phyloP scores from a whole-genome alignment of 2,113 vertebrate species.

The Eolophus roseicapilla region DNA sequence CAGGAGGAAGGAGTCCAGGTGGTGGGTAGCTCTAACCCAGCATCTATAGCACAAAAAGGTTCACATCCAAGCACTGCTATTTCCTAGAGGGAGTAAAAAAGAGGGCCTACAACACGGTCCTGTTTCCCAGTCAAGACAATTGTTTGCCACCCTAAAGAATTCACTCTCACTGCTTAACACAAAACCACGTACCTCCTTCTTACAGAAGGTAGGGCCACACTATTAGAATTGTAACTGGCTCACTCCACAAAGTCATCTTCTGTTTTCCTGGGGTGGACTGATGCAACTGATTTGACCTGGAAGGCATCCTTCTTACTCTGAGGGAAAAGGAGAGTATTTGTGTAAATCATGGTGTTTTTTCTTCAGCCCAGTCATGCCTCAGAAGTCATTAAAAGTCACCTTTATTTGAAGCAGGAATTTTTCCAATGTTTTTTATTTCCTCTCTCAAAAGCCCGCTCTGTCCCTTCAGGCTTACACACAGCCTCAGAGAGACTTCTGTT shows the following conservation, averaged over 20 bases:
- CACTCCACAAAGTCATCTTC: not conserved
- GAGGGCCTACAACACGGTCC: not conserved
- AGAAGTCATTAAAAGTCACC: not conserved
- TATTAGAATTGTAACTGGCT: not conserved
- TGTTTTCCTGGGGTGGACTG: not conserved
- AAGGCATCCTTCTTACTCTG: not conserved
- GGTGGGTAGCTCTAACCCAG: not conserved
- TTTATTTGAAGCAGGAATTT: constrained; percentile 23
- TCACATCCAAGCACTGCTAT: not conserved
- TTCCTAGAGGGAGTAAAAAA: not conserved
- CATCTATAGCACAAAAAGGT: not conserved
- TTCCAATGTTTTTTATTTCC: not conserved
- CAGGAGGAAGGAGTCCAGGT: not conserved
- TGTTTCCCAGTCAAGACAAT: too few relatives aligned
- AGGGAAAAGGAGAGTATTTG: not conserved
- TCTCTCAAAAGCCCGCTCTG: not conserved
- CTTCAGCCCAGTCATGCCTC: not conserved
- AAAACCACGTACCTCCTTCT: accelerated
- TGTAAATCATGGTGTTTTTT: not conserved
- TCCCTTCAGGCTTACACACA: not conserved
- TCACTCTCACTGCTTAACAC: not conserved
- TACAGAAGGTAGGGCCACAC: not conserved
- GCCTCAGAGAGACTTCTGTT: constrained; percentile 3
- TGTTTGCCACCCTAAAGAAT: not conserved
- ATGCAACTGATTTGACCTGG: not conserved